Percentiles rank a stretch among this genome's conserved stretches.
Evolutionary conservation across 2,113 vertebrate species (phyloP).

Genomic region (Pteruthius melanotis): DNA sequence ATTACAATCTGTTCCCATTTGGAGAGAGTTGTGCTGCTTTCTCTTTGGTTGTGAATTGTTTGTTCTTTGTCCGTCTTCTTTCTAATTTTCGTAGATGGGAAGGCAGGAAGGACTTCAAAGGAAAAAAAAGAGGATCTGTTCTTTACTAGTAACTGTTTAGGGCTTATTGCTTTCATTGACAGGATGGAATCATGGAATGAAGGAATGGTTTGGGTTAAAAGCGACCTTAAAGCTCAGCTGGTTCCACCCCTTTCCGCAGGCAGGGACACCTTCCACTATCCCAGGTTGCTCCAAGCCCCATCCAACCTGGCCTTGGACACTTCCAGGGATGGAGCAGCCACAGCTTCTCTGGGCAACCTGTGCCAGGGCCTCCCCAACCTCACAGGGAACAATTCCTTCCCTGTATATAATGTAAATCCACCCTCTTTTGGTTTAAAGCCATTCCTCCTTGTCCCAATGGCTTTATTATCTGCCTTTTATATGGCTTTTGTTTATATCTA

Average conservation of each 20-base stretch:
- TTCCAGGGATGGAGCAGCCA: background rate
- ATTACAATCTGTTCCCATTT: background rate
- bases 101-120: background rate
- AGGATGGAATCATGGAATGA: background rate
- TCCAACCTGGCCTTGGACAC: background rate
- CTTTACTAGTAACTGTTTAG: background rate
- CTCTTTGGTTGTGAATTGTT: background rate
- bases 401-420: background rate
- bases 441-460: background rate
- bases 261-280: background rate
- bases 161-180: background rate
- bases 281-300: rapidly evolving
- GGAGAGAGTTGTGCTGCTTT: rapidly evolving
- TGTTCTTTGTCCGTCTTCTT: background rate
- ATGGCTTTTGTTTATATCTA: background rate
- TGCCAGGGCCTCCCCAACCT: background rate
- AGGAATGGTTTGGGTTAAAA: background rate
- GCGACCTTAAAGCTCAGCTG: background rate
- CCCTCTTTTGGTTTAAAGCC: background rate
- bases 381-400: background rate
- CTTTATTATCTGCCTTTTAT: background rate
- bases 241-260: background rate
- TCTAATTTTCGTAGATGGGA: background rate
- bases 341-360: background rate
- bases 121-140: background rate